Conservation (phyloP, 2,888 invertebrate genomes). For the Xestia c-nigrum region DNA sequence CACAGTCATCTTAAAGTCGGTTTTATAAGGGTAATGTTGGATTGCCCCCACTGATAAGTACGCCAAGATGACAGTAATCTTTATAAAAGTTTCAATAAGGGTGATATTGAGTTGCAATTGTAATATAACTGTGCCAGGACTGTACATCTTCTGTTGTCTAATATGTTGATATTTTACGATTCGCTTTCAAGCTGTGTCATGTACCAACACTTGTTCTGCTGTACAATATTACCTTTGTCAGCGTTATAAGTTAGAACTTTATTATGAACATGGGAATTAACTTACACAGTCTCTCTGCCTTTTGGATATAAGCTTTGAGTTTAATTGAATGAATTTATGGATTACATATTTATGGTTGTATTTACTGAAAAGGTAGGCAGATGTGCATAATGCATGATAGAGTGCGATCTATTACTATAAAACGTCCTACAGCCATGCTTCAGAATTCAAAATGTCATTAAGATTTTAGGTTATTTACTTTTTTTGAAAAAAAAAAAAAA, state of each 20-base stretch:
- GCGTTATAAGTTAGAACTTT: slow-evolving; percentile 24
- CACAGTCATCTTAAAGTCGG: neutral
- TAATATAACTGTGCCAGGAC: neutral
- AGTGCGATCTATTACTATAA: neutral
- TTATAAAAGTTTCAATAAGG: neutral
- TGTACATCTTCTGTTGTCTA: slow-evolving; percentile 3
- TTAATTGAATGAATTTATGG: slow-evolving; percentile 30
- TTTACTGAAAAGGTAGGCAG: neutral
- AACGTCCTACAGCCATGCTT: neutral
- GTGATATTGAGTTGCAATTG: neutral
- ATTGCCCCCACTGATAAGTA: neutral
- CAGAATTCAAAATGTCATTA: neutral
- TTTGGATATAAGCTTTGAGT: slow-evolving; percentile 5
- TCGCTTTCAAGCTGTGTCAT: slow-evolving; percentile 15
- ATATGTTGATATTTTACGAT: slow-evolving; percentile 30
- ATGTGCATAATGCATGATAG: neutral
- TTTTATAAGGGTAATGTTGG: neutral
- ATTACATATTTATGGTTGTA: neutral
- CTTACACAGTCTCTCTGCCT: slow-evolving; percentile 8
- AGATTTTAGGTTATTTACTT: no score
- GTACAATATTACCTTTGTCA: slow-evolving; percentile 28
- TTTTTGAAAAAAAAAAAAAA: no score
- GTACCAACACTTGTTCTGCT: slow-evolving; percentile 23
- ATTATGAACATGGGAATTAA: slow-evolving; percentile 38
- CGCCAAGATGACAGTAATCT: neutral